Evolutionary conservation across 2,888 invertebrate species (phyloP).

Genomic region (Diaperis boleti): DNA sequence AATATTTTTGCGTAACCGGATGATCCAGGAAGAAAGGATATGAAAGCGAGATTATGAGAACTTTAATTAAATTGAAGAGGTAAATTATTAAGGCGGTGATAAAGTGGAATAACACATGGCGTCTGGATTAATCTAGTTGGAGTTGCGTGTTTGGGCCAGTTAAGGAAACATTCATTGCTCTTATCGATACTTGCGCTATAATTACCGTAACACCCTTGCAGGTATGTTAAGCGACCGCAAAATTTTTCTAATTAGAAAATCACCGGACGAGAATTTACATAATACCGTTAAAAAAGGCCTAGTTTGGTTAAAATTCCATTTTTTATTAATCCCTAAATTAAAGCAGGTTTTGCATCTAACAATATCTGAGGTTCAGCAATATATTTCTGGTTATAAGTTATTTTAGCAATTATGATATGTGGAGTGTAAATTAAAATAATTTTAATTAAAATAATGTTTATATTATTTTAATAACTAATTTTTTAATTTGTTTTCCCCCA

Average conservation of each 20-base stretch:
- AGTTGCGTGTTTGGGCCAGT: slow-evolving; percentile 44
- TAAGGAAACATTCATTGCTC: slow-evolving; percentile 47
- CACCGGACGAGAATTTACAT: too few species aligned
- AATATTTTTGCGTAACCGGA: slow-evolving; percentile 41
- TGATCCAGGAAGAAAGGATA: slow-evolving; percentile 36
- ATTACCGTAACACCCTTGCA: slow-evolving; percentile 39
- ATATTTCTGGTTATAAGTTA: too few species aligned
- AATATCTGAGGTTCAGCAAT: too few species aligned
- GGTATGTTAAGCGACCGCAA: neutral
- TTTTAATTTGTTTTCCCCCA: too few species aligned
- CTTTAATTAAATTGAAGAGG: slow-evolving; percentile 50
- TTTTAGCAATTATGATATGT: too few species aligned
- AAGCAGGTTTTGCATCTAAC: too few species aligned
- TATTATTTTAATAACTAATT: too few species aligned
- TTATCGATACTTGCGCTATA: slow-evolving; percentile 46
- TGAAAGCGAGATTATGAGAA: slow-evolving; percentile 37
- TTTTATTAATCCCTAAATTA: too few species aligned
- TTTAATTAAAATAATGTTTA: too few species aligned
- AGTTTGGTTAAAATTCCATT: too few species aligned
- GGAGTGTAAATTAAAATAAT: too few species aligned
- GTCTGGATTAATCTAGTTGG: slow-evolving; percentile 42
- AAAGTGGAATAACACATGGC: slow-evolving; percentile 47
- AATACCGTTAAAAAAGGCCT: too few species aligned
- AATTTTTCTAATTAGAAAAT: neutral
- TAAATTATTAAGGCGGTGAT: slow-evolving; percentile 47